Evolutionary conservation across 1,140 invertebrate species (phyloP), one percentile per base, ranked within the genome.

Genomic region (Adoxophyes honmai): DNA sequence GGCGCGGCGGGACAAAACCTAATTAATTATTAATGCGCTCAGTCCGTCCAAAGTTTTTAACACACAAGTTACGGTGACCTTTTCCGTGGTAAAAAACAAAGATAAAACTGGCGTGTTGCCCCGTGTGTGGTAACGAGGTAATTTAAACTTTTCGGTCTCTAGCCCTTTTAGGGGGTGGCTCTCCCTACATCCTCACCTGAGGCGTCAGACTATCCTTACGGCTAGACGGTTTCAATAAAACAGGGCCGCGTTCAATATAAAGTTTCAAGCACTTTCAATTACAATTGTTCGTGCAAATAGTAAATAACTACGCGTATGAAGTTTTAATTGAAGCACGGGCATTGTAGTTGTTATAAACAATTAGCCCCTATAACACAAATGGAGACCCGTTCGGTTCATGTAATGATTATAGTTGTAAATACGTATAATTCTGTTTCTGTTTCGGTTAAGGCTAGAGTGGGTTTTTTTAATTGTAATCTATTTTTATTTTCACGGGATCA

Each of bases 121-220:
- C 59, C 73, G 73, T 80, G 69, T 74, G 78, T 82, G 59, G 81
- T 85, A 86, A 86, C 83, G 74, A 86, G 83, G 81, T 86, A 83
- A 86, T 87, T 87, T 87, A 87, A 87, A 87, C 78, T 87, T 86
- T 83, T 84, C 73, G 78, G 73, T 73, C 66, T 61, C 60, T 61
- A 44, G 70, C 67, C 70, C 76, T 71, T 78, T 72, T 44, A 59
- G 67, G 75, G 73, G 78, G 82, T 78, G 77, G 65, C 66, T 58
- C 70, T 71, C 78, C 71, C 66, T 56, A 57, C 14, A 10, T 59
- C 64, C 67, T 74, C 75, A 86, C 83, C 81, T 86, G 78, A 84
- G 78, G 78, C 79, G 75, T 66, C 66, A 36, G 66, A 72, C 69
- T 70, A 64, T 68, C 66, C 60, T 62, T 54, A 38, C 42, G 67